Evolutionary conservation across 2,113 vertebrate species (phyloP).

Genomic region (Scopus umbretta): DNA sequence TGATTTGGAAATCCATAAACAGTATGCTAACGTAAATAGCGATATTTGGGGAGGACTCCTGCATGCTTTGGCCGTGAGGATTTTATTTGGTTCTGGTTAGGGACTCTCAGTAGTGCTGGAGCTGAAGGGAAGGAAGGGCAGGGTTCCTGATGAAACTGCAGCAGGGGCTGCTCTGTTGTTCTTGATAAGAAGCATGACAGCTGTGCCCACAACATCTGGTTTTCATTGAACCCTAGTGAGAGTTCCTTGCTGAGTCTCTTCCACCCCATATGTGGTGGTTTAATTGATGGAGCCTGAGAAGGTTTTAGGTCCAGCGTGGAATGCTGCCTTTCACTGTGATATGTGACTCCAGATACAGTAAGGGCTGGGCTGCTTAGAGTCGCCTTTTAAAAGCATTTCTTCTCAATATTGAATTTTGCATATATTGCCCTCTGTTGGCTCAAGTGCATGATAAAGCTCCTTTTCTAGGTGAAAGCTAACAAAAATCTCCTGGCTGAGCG

Average conservation of each 20-base stretch:
- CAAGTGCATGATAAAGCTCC: not conserved
- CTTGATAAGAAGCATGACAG: conserved; percentile 50
- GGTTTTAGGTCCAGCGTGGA: conserved; percentile 38
- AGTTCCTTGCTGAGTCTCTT: conserved; percentile 55
- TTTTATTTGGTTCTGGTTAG: conserved; percentile 28
- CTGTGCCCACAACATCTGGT: conserved; percentile 54
- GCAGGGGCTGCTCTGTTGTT: conserved; percentile 19
- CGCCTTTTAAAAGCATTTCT: conserved; percentile 27
- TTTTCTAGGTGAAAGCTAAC: not conserved
- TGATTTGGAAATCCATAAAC: not conserved
- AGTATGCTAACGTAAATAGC: not conserved
- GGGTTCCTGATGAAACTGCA: conserved; percentile 5
- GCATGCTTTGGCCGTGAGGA: not conserved
- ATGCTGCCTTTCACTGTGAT: conserved; percentile 31
- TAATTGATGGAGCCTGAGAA: conserved; percentile 61
- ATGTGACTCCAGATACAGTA: conserved; percentile 42
- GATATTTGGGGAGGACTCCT: not conserved
- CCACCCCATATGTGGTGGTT: conserved; percentile 55
- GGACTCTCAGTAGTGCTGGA: not conserved
- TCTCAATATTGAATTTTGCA: conserved; percentile 7
- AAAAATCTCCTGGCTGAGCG: not conserved
- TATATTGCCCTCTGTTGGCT: conserved; percentile 61
- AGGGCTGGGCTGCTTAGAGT: not conserved
- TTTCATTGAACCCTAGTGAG: conserved; percentile 27
- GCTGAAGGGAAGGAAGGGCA: conserved; percentile 35